Evolutionary conservation across 37 sponge, comb jelly and placozoan species (phyloP).

Genomic region (Beroe ovata): DNA sequence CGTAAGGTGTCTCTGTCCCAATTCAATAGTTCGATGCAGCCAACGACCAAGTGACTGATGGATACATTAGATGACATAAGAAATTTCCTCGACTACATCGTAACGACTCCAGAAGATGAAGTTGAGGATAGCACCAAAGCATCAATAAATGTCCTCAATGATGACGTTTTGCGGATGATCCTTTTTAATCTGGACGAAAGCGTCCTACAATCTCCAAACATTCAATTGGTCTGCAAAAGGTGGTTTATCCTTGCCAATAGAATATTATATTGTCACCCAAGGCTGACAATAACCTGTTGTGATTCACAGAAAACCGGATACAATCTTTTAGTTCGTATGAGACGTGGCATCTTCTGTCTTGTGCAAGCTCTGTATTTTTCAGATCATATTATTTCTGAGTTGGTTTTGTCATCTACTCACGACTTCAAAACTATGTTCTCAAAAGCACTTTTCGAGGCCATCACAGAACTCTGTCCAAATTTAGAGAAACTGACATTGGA

Average conservation of each 20-base stretch:
- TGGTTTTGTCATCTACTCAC: background rate
- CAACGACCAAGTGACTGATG: too few relatives aligned
- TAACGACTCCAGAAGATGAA: background rate
- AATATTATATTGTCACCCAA: background rate
- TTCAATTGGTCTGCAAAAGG: slow-evolving; percentile 8
- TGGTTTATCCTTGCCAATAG: background rate
- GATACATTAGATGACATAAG: background rate
- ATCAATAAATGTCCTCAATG: background rate
- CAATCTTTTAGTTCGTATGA: background rate
- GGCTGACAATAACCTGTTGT: background rate
- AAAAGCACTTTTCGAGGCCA: background rate
- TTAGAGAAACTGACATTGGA: background rate
- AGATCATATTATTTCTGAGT: background rate
- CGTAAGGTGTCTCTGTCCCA: too few relatives aligned
- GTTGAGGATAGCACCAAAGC: background rate
- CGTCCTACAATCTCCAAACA: background rate
- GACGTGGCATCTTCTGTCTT: background rate
- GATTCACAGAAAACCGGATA: background rate
- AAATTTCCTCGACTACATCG: background rate
- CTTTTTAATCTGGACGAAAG: background rate
- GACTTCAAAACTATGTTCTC: background rate
- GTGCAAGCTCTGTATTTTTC: slow-evolving; percentile 16
- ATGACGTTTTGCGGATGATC: background rate
- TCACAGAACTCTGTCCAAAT: background rate
- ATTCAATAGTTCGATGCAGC: too few relatives aligned